Base-by-base conservation (phyloP, 2,113 vertebrate species). In the Speoplatyrhinus poulsoni region DNA sequence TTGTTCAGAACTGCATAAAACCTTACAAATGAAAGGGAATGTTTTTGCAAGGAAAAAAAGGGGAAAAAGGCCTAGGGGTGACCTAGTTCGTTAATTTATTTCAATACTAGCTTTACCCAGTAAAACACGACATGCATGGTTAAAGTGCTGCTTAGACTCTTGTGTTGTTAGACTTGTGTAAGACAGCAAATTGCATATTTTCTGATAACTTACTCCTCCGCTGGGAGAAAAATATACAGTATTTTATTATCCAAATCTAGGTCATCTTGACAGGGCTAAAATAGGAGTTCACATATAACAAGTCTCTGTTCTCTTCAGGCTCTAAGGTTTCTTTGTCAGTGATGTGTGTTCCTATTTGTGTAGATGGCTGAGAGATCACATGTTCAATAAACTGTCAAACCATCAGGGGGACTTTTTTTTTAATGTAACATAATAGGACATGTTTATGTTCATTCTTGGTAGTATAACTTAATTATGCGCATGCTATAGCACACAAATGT, bases 161-260 rank as follows among this genome's bases (percentile, higher is more conserved):
- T 65, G 47, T 5, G 11, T 53, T 47, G 36, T 54, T 48, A 26
- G 26, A 26, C 26, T 3, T 26, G 26, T 26, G 26, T 33, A 4
- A 46, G 60, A 52, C 1, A 8, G 36, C 54, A 52, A 17, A 57
- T 71, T 33, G 11, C 2, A 36, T 46, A 9, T 46, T 12, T 50
- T 50, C 10, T 2, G 10, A 13, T 50, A 4, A 2, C 8, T 50
- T 50, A 9, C 47, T 62, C 19, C 60, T 26, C 70, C 55, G 32
- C 60, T 57, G 63, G 75, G 66, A 41, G 32, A 12, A 26, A 41
- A 33, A 65, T 48, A 58, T 10, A 10, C 12, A 36, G 66, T 79
- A 72, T 79, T 72, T 84, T 76, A 41, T 8, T 76, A 74, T 72
- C 52, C 62, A 59, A 13, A 64, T 72, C 57, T 69, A 69, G 73